Evolutionary conservation across 2,797 vertebrate species (phyloP), one percentile per base, ranked within the genome.

Genomic region (Podarcis siculus): DNA sequence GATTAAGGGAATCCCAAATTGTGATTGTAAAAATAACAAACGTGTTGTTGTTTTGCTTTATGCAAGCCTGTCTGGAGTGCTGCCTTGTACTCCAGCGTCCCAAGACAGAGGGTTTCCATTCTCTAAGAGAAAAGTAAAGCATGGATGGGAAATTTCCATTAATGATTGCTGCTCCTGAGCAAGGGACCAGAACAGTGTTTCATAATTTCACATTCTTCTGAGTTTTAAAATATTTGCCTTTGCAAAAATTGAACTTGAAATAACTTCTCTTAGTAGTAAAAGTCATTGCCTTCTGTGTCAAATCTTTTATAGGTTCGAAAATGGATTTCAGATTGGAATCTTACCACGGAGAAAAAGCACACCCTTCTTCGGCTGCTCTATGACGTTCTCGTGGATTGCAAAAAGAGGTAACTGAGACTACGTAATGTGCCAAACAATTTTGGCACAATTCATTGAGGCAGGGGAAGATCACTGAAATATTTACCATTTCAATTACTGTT

Each of bases 241-340:
- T 61, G 2, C 58, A 77, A 5, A 83, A 66, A 5, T 73, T 37
- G 25, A 72, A 61, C 42, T 73, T 67, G 39, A 30, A 21, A 76
- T 15, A 86, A 89, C 87, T 84, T 37, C 42, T 39, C 25, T 85
- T 30, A 79, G n/a, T 61, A 69, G 30, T 19, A 77, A 39, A 64
- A 64, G 6, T 32, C 23, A 19, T 10, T 61, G 0, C 19, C 21
- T 19, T 23, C 81, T 66, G 71, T 90, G 90, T 73, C 89, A 25
- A 66, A 39, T 91, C 12, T 0, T 49, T 93, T 19, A 0, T 93
- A 99, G 99, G 99, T 99, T 79, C 98, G 99, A 86, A 99, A 99
- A 94, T 99, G 99, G 99, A 99, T 99, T 95, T 93, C 97, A 45
- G 99, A 99, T 95, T 99, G 99, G 99, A 98, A 98, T 92, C 97